Conservation (phyloP, 92 coral and sea anemone species). For the Epizoanthus ramosus region DNA sequence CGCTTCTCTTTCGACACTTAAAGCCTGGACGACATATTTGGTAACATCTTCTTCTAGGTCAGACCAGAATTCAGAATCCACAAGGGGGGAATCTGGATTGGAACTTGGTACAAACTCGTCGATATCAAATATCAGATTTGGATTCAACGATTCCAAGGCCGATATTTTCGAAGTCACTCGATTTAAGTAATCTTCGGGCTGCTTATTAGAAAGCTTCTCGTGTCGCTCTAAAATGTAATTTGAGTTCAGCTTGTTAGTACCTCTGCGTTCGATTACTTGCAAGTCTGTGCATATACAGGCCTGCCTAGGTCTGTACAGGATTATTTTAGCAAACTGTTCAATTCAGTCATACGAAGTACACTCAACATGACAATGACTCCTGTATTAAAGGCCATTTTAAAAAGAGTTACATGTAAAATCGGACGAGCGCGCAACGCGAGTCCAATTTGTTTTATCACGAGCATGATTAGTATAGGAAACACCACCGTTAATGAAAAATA, state of each 20-base stretch:
- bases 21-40: conserved; percentile 68
- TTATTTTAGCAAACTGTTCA: too few species aligned
- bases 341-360: too few species aligned
- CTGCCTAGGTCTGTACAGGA: too few species aligned
- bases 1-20: conserved; percentile 52
- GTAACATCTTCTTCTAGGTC: conserved; percentile 85
- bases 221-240: conserved; percentile 47
- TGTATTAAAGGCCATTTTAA: too few species aligned
- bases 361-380: too few species aligned
- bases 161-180: conserved; percentile 50
- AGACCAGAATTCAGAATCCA: conserved; percentile 78
- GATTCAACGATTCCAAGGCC: conserved; percentile 55
- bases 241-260: not conserved
- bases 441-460: too few species aligned
- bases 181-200: conserved; percentile 65
- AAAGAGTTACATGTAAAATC: too few species aligned
- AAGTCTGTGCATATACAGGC: too few species aligned
- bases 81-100: conserved; percentile 89
- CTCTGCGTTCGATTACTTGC: not conserved
- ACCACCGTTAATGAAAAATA: too few species aligned
- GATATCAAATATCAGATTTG: conserved; percentile 35
- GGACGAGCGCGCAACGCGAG: too few species aligned
- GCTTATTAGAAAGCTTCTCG: conserved; percentile 51
- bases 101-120: conserved; percentile 89
- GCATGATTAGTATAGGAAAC: too few species aligned